phyloP scores from a whole-genome alignment of 2,113 vertebrate species.

The Ornithorhynchus anatinus region DNA sequence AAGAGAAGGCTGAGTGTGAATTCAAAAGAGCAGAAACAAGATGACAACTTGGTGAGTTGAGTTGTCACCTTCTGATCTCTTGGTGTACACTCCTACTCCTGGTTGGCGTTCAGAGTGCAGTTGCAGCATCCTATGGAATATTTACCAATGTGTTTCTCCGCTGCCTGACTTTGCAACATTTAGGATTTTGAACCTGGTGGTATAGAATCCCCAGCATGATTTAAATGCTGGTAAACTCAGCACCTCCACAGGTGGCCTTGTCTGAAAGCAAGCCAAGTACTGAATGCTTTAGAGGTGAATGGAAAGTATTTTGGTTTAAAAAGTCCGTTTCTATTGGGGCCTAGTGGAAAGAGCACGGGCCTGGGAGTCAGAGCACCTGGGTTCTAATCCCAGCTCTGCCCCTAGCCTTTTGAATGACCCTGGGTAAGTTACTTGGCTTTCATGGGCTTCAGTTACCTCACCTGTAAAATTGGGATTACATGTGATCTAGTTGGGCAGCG shows the following conservation, averaged over 20 bases:
- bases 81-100: not conserved
- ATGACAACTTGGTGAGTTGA: constrained; percentile 16
- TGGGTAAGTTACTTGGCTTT: no score
- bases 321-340: no score
- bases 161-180: not conserved
- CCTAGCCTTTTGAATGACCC: no score
- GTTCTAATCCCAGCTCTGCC: no score
- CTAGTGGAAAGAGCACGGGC: no score
- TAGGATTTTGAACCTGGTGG: not conserved
- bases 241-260: not conserved
- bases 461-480: no score
- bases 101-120: not conserved
- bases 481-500: no score
- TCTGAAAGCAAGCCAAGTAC: not conserved
- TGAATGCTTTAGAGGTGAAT: not conserved
- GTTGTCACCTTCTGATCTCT: not conserved
- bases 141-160: not conserved
- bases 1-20: constrained; percentile 12
- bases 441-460: no score
- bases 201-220: not conserved
- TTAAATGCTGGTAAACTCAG: not conserved
- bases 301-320: not conserved
- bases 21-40: not conserved
- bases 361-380: no score
- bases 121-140: accelerated